Evolutionary conservation across 2,797 vertebrate species (phyloP), one percentile per base, ranked within the genome.

Genomic region (Galaxias olidus): DNA sequence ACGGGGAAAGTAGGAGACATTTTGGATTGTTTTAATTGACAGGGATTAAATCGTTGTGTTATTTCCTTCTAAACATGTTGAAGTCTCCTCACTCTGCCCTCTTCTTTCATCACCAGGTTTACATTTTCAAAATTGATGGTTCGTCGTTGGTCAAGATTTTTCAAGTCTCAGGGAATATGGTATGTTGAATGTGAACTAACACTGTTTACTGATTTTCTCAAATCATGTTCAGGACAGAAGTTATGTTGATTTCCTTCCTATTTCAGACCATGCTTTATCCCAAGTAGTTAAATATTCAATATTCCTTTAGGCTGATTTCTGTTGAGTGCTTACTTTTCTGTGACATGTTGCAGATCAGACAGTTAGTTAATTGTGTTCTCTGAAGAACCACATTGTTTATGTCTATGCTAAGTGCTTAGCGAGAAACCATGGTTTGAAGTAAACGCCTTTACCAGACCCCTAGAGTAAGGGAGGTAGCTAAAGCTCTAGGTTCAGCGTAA

Each of bases 121-220:
- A 98, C 84, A 92, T 99, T 89, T 99, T 99, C 85, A 95, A 94
- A 92, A 94, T 96, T 5, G 97, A 98, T 63, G 94, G 90, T 48
- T 78, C 64, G 63, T 95, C 94, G 80, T 88, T 99, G 74, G 90
- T 96, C 85, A 97, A 92, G 91, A 94, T 92, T 84, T 98, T 98
- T 89, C 94, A 98, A 84, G 93, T 94, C 84, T 95, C 96, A 69
- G 98, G 98, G 84, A 98, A 94, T 94, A 98, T 96, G 96, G 98
- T 99, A 86, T 80, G 49, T 71, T 64, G 1, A 1, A 51, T 30
- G 30, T 30, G 30, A 30, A 30, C 30, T 30, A 30, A 30, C 30
- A 6, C 30, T 30, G 2, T 30, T 30, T 30, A 30, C 3, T 30
- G 30, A 6, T 30, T 30, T 30, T 3, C 30, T 30, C 6, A 30